Percentiles rank a stretch among this genome's conserved stretches.
phyloP scores from a whole-genome alignment of 2,797 vertebrate species.

The Gallinago solitaria region DNA sequence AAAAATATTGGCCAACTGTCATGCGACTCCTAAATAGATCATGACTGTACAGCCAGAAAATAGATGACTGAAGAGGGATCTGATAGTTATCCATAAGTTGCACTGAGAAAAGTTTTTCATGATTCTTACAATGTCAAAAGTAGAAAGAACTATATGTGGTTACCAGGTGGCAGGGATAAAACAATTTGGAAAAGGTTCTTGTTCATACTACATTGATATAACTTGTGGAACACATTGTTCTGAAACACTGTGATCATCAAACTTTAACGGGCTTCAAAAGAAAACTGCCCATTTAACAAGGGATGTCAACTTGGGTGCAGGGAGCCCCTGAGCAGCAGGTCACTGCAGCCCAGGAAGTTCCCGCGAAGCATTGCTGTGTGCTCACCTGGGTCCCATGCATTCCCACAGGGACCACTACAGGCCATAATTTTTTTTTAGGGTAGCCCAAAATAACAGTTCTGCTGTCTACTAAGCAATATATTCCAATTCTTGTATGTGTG shows the following conservation, averaged over 20 bases:
- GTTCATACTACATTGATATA: neutral
- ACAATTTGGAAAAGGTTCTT: neutral
- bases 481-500: neutral
- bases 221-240: neutral
- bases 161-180: neutral
- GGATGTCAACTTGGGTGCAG: neutral
- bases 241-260: neutral
- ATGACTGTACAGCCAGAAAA: neutral
- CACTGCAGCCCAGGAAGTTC: neutral
- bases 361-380: fast-evolving
- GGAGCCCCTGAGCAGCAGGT: neutral
- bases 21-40: neutral
- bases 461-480: neutral
- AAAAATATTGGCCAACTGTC: neutral
- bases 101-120: neutral
- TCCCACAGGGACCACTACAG: neutral
- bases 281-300: neutral
- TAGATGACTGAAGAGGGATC: neutral
- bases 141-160: neutral
- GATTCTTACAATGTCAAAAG: neutral
- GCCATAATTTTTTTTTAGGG: neutral
- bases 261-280: neutral
- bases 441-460: neutral
- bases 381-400: fast-evolving
- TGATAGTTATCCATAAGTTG: neutral